phyloP scores from a whole-genome alignment of 2,113 vertebrate genomes.

The Paracanthobrama guichenoti region DNA sequence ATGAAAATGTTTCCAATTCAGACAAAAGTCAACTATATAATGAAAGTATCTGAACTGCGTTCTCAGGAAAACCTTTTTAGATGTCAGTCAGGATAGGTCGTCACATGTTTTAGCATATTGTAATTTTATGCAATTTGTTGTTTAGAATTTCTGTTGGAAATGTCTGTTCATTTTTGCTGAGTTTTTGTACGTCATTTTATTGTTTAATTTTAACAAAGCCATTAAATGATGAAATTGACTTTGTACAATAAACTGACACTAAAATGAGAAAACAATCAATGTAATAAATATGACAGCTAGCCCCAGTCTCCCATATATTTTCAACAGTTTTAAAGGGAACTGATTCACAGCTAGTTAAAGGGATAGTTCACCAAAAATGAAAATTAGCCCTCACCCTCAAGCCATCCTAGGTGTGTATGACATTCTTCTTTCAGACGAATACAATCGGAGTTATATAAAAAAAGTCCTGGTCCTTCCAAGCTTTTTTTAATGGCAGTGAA shows the following conservation, averaged over 20 bases:
- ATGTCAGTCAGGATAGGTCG: neutral
- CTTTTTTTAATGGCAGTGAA: no score
- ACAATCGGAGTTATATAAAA: no score
- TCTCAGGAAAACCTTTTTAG: neutral
- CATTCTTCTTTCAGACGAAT: no score
- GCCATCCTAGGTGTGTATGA: no score
- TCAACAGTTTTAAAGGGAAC: neutral
- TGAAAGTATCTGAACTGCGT: neutral
- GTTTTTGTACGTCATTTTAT: neutral
- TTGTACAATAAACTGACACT: neutral
- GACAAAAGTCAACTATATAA: neutral
- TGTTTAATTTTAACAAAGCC: neutral
- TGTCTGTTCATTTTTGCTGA: neutral
- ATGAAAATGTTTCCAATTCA: neutral
- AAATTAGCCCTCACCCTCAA: no score
- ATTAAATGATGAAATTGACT: neutral
- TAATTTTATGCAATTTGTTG: neutral
- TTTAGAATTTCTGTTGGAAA: neutral
- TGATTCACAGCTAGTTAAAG: neutral
- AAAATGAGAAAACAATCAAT: neutral
- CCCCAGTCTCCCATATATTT: neutral
- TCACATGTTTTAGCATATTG: neutral
- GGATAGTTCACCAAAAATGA: no score
- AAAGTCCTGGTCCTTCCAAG: no score
- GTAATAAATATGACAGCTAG: neutral